Base-by-base conservation (phyloP, 2,888 invertebrate species). In the Callyntrura guangdongensis region DNA sequence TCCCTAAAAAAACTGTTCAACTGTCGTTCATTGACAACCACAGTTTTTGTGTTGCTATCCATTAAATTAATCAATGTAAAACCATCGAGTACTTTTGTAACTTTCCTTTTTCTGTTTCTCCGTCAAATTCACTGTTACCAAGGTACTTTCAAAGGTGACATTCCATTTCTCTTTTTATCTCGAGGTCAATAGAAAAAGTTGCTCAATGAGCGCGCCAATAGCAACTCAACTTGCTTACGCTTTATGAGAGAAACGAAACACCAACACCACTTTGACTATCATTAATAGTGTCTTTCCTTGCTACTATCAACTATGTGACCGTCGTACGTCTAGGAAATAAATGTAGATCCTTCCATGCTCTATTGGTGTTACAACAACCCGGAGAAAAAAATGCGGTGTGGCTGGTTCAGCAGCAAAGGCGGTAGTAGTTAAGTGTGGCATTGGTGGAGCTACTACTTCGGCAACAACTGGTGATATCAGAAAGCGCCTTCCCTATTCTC, bases 271-370 rank as follows among this genome's bases (percentile, higher is more conserved):
- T 77, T 49, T 36, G 49, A 49, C 22, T 77, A 77, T 47, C 36
- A 77, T 20, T 77, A 77, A 17, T 77, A 22, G 67, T 67, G 27
- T 27, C 17, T 59, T 20, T 14, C 27, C 49, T 56, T 36, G 6
- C 79, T 56, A 25, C 56, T 56, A 79, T 79, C 79, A 27, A 25
- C 56, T 56, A 79, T 79, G 56, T 79, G 11, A 17, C 59, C 45
- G 14, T 11, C 9, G 27, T 17, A 25, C 9, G 36, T 20, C 20
- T 86, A 56, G 6, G 25, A 86, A 74, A 86, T 86, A 74, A 86
- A 86, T 86, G 72, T 86, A 86, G 74, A 86, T 86, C 74, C 84
- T 69, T 22, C 69, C 17, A 49, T 49, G 74, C 36, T 20, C 45
- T 49, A 22, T 36, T 17, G 6, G 79, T 45, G 17, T 72, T 77